Base-by-base conservation (phyloP, 1,140 invertebrate species). In the Orchesella cincta region DNA sequence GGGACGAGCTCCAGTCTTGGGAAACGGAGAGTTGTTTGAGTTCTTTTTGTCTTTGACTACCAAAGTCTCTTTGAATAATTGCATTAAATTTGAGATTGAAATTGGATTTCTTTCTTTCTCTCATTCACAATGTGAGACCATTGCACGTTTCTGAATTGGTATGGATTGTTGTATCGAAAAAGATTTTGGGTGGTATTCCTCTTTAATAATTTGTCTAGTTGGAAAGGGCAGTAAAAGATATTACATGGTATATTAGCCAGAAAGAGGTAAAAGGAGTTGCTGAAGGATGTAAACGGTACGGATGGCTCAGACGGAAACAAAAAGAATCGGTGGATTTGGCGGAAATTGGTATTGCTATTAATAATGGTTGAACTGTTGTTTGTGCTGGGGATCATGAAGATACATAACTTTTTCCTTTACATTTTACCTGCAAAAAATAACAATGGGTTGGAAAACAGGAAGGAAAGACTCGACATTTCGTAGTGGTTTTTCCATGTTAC, bases 71-170 rank as follows among this genome's bases (percentile, higher is more conserved):
- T 23, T 57, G 52, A 57, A 57, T 57, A 57, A 57, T 57, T 57
- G 52, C 52, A 57, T 57, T 57, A 57, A 46, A 46, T 46, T 57
- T 57, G 12, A 57, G 52, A 57, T 57, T 26, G 52, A 57, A 57
- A 57, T 57, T 57, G 52, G 52, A 18, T 57, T 57, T 23, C 23
- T 57, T 57, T 46, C n/a, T n/a, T n/a, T n/a, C n/a, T n/a, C n/a
- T n/a, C n/a, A n/a, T n/a, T n/a, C n/a, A n/a, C n/a, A n/a, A n/a
- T n/a, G n/a, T n/a, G n/a, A n/a, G n/a, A n/a, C n/a, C n/a, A n/a
- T n/a, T n/a, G n/a, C n/a, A n/a, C n/a, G n/a, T n/a, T n/a, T n/a
- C n/a, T n/a, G n/a, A n/a, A n/a, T n/a, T n/a, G n/a, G n/a, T n/a
- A n/a, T n/a, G n/a, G n/a, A n/a, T n/a, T n/a, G n/a, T n/a, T n/a